Evolutionary conservation across 1,140 invertebrate genomes (phyloP).

Genomic region (Pomacea maculata): DNA sequence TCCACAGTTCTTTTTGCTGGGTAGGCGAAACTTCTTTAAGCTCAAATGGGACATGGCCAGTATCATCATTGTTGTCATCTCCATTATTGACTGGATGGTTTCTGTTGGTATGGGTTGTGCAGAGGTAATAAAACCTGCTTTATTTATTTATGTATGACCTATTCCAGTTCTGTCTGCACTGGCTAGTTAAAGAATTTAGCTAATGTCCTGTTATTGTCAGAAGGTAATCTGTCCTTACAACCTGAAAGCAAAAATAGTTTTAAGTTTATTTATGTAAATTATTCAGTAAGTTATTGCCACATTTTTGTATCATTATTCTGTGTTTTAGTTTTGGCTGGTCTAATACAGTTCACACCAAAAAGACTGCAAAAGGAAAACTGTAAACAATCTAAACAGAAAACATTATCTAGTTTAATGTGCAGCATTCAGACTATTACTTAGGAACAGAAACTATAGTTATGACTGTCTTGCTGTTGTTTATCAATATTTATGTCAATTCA

Average conservation of each 20-base stretch:
- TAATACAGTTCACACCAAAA: not conserved
- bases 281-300: not conserved
- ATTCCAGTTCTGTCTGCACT: not conserved
- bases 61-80: conserved; percentile 47
- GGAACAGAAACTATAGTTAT: no score
- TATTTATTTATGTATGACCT: not conserved
- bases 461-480: no score
- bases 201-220: no score
- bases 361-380: no score
- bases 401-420: no score
- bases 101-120: conserved; percentile 49
- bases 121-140: conserved; percentile 40
- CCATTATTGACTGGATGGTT: conserved; percentile 56
- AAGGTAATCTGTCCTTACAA: no score
- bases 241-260: not conserved
- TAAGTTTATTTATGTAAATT: not conserved
- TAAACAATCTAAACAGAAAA: no score
- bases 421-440: no score
- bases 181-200: no score
- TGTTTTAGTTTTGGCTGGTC: not conserved
- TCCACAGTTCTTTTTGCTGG: conserved; percentile 47
- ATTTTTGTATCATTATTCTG: not conserved
- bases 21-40: conserved; percentile 39
- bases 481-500: no score
- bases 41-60: conserved; percentile 56